These are phyloP conservation scores for Peromyscus maniculatus DNA, from an alignment of 2,113 vertebrate genomes.

Conservation along the genomic window DNA sequence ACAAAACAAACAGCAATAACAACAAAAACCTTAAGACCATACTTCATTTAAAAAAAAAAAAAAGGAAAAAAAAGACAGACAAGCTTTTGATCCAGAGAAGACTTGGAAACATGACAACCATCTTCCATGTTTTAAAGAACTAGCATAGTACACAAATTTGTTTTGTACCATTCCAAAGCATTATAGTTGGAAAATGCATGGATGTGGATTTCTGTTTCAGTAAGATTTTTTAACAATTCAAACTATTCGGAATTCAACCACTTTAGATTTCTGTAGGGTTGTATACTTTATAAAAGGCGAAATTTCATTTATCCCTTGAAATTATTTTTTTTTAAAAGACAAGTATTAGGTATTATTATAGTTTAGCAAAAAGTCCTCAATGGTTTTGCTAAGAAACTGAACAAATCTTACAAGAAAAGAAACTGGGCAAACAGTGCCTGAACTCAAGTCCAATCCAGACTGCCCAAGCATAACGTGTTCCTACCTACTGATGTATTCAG, in stretches of 20 bases:
- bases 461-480: constrained; percentile 1
- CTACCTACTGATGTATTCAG: not conserved
- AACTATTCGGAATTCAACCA: constrained; percentile 7
- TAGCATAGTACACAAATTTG: not conserved
- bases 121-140: constrained; percentile 35
- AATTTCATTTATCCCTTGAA: constrained; percentile 67
- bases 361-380: constrained; percentile 55
- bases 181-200: not conserved
- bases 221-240: constrained; percentile 53
- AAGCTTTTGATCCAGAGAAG: not conserved
- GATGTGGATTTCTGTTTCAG: constrained; percentile 41
- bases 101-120: not conserved
- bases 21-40: not conserved
- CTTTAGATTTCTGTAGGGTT: constrained; percentile 11
- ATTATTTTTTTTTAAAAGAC: not conserved
- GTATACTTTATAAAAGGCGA: constrained; percentile 21
- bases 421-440: not conserved
- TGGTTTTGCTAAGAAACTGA: not conserved
- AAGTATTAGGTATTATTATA: constrained; percentile 8
- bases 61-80: not conserved
- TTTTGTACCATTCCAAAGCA: constrained; percentile 49
- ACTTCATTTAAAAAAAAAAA: not conserved
- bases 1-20: not conserved
- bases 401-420: not conserved
- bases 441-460: not conserved